Conservation (phyloP, 2,113 vertebrate species). For the Saiga tatarica region DNA sequence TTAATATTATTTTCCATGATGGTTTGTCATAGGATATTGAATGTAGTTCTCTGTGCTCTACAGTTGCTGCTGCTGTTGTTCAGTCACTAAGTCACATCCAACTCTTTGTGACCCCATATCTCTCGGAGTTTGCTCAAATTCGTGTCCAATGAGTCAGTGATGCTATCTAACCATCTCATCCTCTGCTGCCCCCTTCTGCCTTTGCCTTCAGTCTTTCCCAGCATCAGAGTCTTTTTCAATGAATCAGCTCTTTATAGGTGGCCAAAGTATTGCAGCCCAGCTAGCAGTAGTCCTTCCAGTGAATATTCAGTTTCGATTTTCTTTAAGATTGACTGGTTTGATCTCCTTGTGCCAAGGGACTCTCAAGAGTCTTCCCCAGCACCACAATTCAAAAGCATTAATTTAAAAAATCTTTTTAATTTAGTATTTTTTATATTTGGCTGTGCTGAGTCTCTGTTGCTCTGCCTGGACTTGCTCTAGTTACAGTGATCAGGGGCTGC, state of each 20-base stretch:
- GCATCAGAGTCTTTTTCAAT: neutral
- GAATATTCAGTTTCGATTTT: neutral
- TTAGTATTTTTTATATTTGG: neutral
- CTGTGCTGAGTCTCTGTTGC: neutral
- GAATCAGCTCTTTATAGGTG: neutral
- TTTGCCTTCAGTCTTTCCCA: neutral
- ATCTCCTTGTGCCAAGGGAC: neutral
- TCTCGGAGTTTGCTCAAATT: neutral
- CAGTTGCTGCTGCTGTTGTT: neutral
- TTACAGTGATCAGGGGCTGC: neutral
- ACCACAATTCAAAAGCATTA: neutral
- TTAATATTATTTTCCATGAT: neutral
- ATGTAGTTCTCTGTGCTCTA: neutral
- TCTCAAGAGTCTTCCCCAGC: neutral
- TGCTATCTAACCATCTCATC: neutral
- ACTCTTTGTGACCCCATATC: neutral
- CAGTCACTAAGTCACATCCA: neutral
- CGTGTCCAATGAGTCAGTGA: neutral
- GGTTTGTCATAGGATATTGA: neutral
- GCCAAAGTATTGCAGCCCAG: neutral
- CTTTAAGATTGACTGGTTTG: neutral
- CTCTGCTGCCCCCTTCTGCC: neutral
- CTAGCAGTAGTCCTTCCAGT: neutral
- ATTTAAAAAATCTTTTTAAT: neutral
- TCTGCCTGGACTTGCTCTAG: neutral